Evolutionary conservation across 2,797 vertebrate genomes (phyloP).

Genomic region (Parambassis ranga): DNA sequence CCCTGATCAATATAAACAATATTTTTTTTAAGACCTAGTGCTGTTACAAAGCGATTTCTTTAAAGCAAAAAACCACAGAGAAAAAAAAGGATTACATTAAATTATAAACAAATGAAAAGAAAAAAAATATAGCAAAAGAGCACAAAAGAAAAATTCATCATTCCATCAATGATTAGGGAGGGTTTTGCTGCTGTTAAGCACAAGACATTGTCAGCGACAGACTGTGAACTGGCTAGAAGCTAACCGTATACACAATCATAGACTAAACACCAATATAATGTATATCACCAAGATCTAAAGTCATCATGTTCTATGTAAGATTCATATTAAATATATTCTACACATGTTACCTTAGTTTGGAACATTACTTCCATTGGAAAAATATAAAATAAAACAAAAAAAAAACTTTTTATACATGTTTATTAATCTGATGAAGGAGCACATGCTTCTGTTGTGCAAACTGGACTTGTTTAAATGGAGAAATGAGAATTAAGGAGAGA

Average conservation of each 20-base stretch:
- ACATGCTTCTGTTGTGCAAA: slow-evolving; percentile 96
- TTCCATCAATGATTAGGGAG: slow-evolving; percentile 76
- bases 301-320: slow-evolving; percentile 93
- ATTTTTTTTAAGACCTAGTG: slow-evolving; percentile 88
- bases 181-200: slow-evolving; percentile 81
- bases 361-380: slow-evolving; percentile 93
- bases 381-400: slow-evolving; percentile 91
- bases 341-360: slow-evolving; percentile 89
- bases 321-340: slow-evolving; percentile 99
- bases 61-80: slow-evolving; percentile 77
- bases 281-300: slow-evolving; percentile 91
- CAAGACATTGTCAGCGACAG: slow-evolving; percentile 87
- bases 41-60: slow-evolving; percentile 90
- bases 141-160: slow-evolving; percentile 62
- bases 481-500: slow-evolving; percentile 50
- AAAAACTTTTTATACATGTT: slow-evolving; percentile 80
- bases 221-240: slow-evolving; percentile 88
- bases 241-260: slow-evolving; percentile 90
- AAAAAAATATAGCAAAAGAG: slow-evolving; percentile 50
- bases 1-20: slow-evolving; percentile 97
- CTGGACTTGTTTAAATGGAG: slow-evolving; percentile 81
- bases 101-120: slow-evolving; percentile 83
- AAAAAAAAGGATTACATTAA: slow-evolving; percentile 81
- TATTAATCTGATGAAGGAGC: slow-evolving; percentile 87
- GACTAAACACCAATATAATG: slow-evolving; percentile 92